Evolutionary conservation across 1,140 invertebrate genomes (phyloP).

Genomic region (Cyrtorhinus lividipennis): DNA sequence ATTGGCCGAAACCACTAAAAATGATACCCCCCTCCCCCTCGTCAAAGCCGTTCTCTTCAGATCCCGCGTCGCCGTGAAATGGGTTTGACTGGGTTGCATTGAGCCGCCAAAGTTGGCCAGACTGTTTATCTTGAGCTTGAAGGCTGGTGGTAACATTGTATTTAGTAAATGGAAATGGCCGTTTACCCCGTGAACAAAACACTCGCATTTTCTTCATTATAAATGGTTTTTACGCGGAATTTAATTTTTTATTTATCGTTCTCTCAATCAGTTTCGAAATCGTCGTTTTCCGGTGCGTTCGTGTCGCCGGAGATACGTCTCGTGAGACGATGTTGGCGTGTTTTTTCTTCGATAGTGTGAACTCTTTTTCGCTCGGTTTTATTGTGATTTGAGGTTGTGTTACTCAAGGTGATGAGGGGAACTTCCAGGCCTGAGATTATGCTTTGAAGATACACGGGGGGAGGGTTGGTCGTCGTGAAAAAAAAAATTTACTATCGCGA

Average conservation of each 20-base stretch:
- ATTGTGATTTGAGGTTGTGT: too few relatives aligned
- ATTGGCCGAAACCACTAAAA: too few relatives aligned
- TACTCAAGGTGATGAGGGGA: too few relatives aligned
- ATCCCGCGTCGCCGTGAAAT: not conserved
- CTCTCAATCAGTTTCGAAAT: too few relatives aligned
- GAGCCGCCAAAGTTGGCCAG: constrained; percentile 17
- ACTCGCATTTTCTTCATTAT: constrained; percentile 6
- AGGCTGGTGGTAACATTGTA: constrained; percentile 25
- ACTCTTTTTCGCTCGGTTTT: too few relatives aligned
- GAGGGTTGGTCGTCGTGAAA: too few relatives aligned
- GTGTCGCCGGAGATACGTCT: not conserved
- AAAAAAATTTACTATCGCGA: too few relatives aligned
- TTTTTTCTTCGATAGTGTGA: not conserved
- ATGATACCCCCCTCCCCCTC: not conserved
- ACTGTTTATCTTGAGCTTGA: constrained; percentile 16
- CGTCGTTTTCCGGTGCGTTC: not conserved
- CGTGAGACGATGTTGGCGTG: not conserved
- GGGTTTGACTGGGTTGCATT: not conserved
- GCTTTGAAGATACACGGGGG: too few relatives aligned
- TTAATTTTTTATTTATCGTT: not conserved
- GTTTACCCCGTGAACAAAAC: constrained; percentile 21
- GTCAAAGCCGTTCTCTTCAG: not conserved
- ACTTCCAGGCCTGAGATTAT: too few relatives aligned
- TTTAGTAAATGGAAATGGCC: constrained; percentile 24
- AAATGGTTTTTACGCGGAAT: not conserved